These are phyloP conservation scores for Porphyrio hochstetteri DNA, from an alignment of 2,113 vertebrate genomes.

Conservation along the genomic window DNA sequence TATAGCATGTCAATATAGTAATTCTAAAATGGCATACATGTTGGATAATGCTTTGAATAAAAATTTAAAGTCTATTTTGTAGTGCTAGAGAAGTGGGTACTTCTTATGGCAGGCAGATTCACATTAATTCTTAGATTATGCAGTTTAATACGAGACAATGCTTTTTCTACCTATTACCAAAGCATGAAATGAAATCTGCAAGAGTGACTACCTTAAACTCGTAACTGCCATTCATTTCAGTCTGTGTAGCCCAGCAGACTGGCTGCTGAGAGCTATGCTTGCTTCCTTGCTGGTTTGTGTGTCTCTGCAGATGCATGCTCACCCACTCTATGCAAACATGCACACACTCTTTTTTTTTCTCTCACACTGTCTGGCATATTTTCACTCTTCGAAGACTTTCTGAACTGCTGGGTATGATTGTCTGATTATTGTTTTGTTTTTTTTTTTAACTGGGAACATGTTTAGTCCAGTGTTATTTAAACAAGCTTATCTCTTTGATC, in stretches of 20 bases:
- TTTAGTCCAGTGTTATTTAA: constrained; percentile 69
- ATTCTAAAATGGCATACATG: not conserved
- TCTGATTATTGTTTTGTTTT: constrained; percentile 45
- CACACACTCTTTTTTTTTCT: constrained; percentile 34
- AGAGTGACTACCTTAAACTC: constrained; percentile 4
- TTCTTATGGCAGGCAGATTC: not conserved
- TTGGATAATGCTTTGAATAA: not conserved
- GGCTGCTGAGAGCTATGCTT: constrained; percentile 67
- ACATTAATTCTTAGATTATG: not conserved
- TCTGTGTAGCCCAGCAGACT: constrained; percentile 41
- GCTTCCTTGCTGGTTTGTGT: constrained; percentile 55
- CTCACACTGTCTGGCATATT: constrained; percentile 61
- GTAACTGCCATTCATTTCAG: constrained; percentile 56
- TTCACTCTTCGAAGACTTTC: constrained; percentile 73
- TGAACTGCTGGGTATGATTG: constrained; percentile 69
- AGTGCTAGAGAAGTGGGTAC: not conserved
- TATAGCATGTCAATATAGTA: not conserved
- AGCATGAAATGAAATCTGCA: not conserved
- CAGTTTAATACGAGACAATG: not conserved
- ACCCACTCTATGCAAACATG: constrained; percentile 33
- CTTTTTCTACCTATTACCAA: not conserved
- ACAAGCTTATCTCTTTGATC: constrained; percentile 73
- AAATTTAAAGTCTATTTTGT: not conserved
- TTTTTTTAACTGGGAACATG: constrained; percentile 40
- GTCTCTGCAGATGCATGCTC: constrained; percentile 58